Evolutionary conservation across 2,888 invertebrate species (phyloP), one percentile per base, ranked within the genome.

Genomic region (Pristionchus mayeri): DNA sequence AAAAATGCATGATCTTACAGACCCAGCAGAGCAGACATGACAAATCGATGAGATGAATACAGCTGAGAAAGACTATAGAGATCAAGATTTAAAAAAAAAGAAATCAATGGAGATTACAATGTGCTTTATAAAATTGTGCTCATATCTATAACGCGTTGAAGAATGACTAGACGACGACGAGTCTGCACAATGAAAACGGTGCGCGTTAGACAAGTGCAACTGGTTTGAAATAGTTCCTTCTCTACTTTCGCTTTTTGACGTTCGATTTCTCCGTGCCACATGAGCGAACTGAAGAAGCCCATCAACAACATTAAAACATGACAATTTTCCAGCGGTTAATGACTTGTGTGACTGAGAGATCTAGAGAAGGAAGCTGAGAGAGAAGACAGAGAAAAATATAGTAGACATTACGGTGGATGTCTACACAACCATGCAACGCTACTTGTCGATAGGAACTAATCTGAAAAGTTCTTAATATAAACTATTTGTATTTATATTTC

Each of bases 351-450:
- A 63, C 30, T 13, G 18, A 63, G 63, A 63, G 30, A 27, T 13
- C 3, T 1, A 18, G 21, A 21, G 67, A 63, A 34, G 30, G 63
- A 34, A 16, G 44, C 44, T 13, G 63, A 63, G 63, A n/a, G 63
- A 67, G 9, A n/a, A 27, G 71, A 44, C 34, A 71, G 71, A 71
- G 71, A 40, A 37, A 21, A 24, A n/a, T 13, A 57, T n/a, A 57
- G 54, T n/a, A 27, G n/a, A n/a, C n/a, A 34, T 63, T 71, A 71
- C 71, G 24, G 71, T 71, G 24, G 71, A 16, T 34, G 37, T n/a
- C n/a, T n/a, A n/a, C n/a, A n/a, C n/a, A n/a, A n/a, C 34, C 9
- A 37, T 37, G 27, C 67, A 6, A 63, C 60, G 9, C 60, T 30
- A 34, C 34, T 54, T 16, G 34, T 63, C 60, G n/a, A n/a, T n/a